These are phyloP conservation scores for Euura lappo DNA, from an alignment of 1,140 invertebrate genomes.

Conservation along the genomic window DNA sequence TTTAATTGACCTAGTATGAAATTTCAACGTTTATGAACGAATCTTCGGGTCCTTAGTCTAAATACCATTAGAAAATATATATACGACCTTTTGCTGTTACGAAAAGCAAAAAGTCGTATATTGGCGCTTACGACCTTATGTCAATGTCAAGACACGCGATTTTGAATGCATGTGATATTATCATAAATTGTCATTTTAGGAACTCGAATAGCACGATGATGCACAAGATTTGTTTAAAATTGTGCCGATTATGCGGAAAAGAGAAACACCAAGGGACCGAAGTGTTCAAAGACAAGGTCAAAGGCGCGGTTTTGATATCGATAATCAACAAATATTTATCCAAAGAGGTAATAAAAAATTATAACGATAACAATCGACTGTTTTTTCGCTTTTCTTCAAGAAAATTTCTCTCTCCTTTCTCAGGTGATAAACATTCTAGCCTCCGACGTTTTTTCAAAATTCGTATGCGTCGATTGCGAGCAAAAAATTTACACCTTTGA, in stretches of 20 bases:
- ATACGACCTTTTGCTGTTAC: too few species aligned
- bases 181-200: too few species aligned
- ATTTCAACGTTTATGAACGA: too few species aligned
- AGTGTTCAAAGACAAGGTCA: constrained; percentile 51
- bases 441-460: constrained; percentile 48
- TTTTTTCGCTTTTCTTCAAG: neutral
- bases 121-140: too few species aligned
- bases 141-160: too few species aligned
- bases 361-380: neutral
- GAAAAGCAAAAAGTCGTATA: too few species aligned
- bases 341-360: constrained; percentile 45
- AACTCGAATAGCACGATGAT: constrained; percentile 42
- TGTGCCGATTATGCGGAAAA: constrained; percentile 54
- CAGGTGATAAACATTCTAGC: constrained; percentile 51
- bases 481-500: constrained; percentile 51
- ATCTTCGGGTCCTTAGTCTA: too few species aligned
- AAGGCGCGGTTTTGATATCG: constrained; percentile 47
- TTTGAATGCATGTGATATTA: too few species aligned
- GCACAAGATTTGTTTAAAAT: constrained; percentile 43
- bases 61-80: too few species aligned
- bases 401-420: constrained; percentile 19
- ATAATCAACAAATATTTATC: constrained; percentile 55
- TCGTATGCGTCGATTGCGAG: constrained; percentile 53
- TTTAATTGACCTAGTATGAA: too few species aligned
- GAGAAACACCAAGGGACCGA: constrained; percentile 51